These are phyloP conservation scores for Melanotaenia boesemani DNA, from an alignment of 2,797 vertebrate species.

Conservation along the genomic window DNA sequence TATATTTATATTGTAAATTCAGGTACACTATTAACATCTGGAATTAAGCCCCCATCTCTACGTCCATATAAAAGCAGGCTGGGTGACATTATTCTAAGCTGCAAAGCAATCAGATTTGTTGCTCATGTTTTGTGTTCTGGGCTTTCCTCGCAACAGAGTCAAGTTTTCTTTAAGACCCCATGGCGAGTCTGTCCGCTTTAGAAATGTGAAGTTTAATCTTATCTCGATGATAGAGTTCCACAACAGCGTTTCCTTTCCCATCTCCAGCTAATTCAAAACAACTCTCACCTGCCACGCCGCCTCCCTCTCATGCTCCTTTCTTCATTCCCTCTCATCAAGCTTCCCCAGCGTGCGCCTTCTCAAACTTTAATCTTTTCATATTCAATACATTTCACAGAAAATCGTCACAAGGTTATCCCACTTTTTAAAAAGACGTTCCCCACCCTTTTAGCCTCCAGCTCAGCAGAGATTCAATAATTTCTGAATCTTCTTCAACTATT, in stretches of 20 bases:
- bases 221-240: slow-evolving; percentile 38
- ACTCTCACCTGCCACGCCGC: slow-evolving; percentile 26
- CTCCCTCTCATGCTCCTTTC: not conserved
- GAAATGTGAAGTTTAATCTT: slow-evolving; percentile 64
- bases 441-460: slow-evolving; percentile 49
- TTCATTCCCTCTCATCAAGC: slow-evolving; percentile 43
- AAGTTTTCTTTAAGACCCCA: slow-evolving; percentile 45
- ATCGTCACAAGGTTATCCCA: slow-evolving; percentile 66
- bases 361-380: slow-evolving; percentile 79
- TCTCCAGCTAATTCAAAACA: slow-evolving; percentile 61
- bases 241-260: slow-evolving; percentile 43
- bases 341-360: slow-evolving; percentile 58
- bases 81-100: slow-evolving; percentile 34
- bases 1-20: slow-evolving; percentile 9
- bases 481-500: slow-evolving; percentile 50
- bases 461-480: slow-evolving; percentile 49
- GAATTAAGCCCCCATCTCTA: slow-evolving; percentile 15
- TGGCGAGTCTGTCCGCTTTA: slow-evolving; percentile 51
- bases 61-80: slow-evolving; percentile 9
- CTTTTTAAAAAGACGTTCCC: slow-evolving; percentile 54
- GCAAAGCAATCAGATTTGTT: slow-evolving; percentile 47
- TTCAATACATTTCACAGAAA: slow-evolving; percentile 67
- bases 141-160: slow-evolving; percentile 31
- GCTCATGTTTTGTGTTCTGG: slow-evolving; percentile 36
- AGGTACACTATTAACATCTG: not conserved